Conservation (phyloP, 1,140 invertebrate genomes). For the Ectropis grisescens region DNA sequence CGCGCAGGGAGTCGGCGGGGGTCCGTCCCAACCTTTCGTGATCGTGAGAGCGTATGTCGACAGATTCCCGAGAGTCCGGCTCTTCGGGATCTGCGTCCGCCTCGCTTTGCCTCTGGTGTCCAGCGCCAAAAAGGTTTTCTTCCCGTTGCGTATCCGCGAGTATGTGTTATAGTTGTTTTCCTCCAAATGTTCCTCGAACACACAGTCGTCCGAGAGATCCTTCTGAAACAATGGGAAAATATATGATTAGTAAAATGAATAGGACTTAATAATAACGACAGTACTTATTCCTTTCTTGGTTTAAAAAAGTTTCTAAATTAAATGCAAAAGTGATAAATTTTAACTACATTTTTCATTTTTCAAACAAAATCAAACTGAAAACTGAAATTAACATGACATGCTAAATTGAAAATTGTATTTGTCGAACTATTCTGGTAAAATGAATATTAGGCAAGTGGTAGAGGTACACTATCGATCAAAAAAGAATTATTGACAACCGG, state of each 20-base stretch:
- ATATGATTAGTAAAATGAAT: constrained; percentile 20
- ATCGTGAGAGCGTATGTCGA: constrained; percentile 80
- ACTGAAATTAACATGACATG: no score
- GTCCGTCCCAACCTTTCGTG: constrained; percentile 71
- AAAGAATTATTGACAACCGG: no score
- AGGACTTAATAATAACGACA: no score
- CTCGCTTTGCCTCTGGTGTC: constrained; percentile 79
- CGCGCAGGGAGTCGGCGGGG: constrained; percentile 32
- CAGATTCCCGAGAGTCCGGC: constrained; percentile 75
- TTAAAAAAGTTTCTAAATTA: no score
- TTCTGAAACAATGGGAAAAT: constrained; percentile 78
- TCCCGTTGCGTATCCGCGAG: constrained; percentile 77
- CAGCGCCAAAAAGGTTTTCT: constrained; percentile 82
- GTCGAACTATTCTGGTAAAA: no score
- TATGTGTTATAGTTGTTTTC: constrained; percentile 89
- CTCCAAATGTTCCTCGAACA: constrained; percentile 88
- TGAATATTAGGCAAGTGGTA: no score
- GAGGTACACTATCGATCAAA: no score
- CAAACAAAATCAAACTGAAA: no score
- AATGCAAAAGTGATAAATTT: no score
- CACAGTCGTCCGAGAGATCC: constrained; percentile 84
- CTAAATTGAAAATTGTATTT: no score
- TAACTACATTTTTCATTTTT: no score
- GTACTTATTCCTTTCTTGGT: no score
- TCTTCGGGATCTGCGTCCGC: constrained; percentile 76